Base-by-base conservation (phyloP, 2,888 invertebrate genomes). In the Aphrophora alni region DNA sequence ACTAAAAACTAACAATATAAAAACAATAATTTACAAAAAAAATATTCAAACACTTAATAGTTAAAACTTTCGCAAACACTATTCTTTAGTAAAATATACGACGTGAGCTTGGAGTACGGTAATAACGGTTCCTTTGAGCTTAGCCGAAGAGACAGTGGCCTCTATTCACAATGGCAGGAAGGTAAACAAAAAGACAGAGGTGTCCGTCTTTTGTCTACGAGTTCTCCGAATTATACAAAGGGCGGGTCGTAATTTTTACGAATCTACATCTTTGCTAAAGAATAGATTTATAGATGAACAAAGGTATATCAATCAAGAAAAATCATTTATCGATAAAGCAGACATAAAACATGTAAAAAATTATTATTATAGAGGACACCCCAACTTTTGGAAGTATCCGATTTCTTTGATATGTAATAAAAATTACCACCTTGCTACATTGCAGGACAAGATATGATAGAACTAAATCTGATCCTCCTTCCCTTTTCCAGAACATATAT, bases 191-290 rank as follows among this genome's bases (percentile, higher is more conserved):
- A n/a, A n/a, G n/a, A n/a, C n/a, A n/a, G n/a, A n/a, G n/a, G n/a
- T n/a, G n/a, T n/a, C n/a, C n/a, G n/a, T n/a, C n/a, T n/a, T n/a
- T n/a, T n/a, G n/a, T n/a, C n/a, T n/a, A n/a, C n/a, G n/a, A n/a
- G n/a, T n/a, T n/a, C n/a, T n/a, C n/a, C n/a, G n/a, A n/a, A n/a
- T n/a, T n/a, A n/a, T n/a, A n/a, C n/a, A n/a, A n/a, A n/a, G n/a
- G n/a, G n/a, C n/a, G n/a, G n/a, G n/a, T n/a, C n/a, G n/a, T n/a
- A n/a, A n/a, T n/a, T n/a, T n/a, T n/a, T n/a, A n/a, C n/a, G n/a
- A n/a, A n/a, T n/a, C n/a, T n/a, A n/a, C n/a, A n/a, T 81, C 78
- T 73, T 38, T 82, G 4, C 24, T 81, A 17, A 82, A 81, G 82
- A 81, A 82, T 38, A 78, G 71, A 24, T 75, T 75, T 38, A 73